Evolutionary conservation across 2,113 vertebrate genomes (phyloP).

Genomic region (Sceloporus tristichus): DNA sequence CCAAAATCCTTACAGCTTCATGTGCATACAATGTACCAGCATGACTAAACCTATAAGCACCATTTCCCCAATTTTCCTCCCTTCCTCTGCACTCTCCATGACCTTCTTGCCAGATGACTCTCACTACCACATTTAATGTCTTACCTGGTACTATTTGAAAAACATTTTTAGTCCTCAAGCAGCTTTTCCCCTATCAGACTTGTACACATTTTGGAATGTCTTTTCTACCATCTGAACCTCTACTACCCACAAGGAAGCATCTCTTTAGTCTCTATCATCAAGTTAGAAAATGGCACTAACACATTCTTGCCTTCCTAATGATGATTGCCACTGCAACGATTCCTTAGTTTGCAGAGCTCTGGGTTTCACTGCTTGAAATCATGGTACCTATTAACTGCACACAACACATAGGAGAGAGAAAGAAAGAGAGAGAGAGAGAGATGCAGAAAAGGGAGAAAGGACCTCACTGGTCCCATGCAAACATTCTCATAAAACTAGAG

Average conservation of each 20-base stretch:
- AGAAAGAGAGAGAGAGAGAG: too few species aligned
- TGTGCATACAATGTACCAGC: not conserved
- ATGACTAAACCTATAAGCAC: not conserved
- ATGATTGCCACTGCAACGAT: not conserved
- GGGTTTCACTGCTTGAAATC: not conserved
- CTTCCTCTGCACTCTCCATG: not conserved
- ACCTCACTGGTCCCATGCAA: not conserved
- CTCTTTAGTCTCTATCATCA: not conserved
- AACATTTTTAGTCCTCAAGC: not conserved
- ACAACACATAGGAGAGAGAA: not conserved
- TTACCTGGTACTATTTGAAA: not conserved
- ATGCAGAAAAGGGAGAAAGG: not conserved
- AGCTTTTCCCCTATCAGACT: too few species aligned
- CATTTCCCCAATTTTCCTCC: not conserved
- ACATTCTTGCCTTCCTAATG: not conserved
- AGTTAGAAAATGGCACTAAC: not conserved
- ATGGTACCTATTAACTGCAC: not conserved
- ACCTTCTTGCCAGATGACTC: not conserved
- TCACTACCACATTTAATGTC: not conserved
- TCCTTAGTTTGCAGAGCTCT: not conserved
- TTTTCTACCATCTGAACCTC: not conserved
- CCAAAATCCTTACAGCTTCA: not conserved
- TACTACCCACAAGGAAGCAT: not conserved
- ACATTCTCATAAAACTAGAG: not conserved
- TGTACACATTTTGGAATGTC: too few species aligned